Evolutionary conservation across 2,888 invertebrate genomes (phyloP).

Genomic region (Meghimatium bilineatum): DNA sequence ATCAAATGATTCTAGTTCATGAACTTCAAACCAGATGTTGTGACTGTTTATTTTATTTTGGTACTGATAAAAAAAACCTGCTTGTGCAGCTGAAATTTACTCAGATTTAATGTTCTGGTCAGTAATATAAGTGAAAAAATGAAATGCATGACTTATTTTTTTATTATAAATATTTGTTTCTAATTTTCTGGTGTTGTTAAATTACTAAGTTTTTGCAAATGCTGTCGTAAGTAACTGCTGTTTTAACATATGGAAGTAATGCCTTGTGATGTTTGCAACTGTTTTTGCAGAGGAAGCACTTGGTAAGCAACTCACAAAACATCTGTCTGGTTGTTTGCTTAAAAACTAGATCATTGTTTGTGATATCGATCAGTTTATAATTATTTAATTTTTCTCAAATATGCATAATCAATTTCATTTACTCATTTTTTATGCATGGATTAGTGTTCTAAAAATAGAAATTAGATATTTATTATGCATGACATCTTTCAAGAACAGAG

Average conservation of each 20-base stretch:
- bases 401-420: too few relatives aligned
- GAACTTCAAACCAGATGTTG: too few relatives aligned
- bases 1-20: too few relatives aligned
- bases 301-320: conserved; percentile 20
- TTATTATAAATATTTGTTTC: background rate
- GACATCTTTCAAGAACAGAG: too few relatives aligned
- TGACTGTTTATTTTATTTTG: too few relatives aligned
- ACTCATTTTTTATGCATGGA: background rate
- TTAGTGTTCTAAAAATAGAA: background rate
- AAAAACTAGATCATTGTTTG: background rate
- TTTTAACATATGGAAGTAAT: background rate
- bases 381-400: too few relatives aligned
- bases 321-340: background rate
- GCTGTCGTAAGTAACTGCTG: background rate
- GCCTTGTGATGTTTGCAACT: conserved; percentile 1
- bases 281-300: conserved; percentile 34
- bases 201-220: background rate
- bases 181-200: background rate
- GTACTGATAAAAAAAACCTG: too few relatives aligned
- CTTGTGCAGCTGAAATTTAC: too few relatives aligned
- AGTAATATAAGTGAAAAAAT: background rate
- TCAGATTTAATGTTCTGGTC: background rate
- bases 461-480: background rate
- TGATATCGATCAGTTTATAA: too few relatives aligned
- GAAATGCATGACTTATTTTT: background rate